Percentiles rank a stretch among this genome's conserved stretches.
Evolutionary conservation across 2,888 invertebrate genomes (phyloP).

Genomic region (Drosophila formosana): DNA sequence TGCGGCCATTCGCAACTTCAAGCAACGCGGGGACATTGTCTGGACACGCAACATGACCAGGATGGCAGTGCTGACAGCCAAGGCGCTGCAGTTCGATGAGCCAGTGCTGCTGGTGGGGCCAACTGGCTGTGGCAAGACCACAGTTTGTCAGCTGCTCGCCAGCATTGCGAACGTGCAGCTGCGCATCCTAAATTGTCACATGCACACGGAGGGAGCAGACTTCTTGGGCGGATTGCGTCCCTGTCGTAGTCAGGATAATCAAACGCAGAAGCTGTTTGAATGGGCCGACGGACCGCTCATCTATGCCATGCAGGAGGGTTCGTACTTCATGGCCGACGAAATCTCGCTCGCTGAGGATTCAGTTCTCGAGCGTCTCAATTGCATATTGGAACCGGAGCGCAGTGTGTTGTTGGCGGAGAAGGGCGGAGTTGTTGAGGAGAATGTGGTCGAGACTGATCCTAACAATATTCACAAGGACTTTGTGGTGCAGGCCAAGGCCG

Average conservation of each 20-base stretch:
- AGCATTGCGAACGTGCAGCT: constrained; percentile 89
- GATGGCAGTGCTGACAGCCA: constrained; percentile 91
- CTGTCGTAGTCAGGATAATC: constrained; percentile 85
- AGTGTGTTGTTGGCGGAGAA: constrained; percentile 96
- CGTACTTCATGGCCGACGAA: constrained; percentile 97
- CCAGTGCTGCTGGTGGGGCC: constrained; percentile 98
- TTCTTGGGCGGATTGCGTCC: constrained; percentile 98
- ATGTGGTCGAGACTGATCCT: constrained; percentile 50
- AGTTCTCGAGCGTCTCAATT: constrained; percentile 98
- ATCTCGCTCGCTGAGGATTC: constrained; percentile 99
- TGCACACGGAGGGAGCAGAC: constrained; percentile 99
- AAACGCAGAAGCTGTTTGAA: constrained; percentile 91
- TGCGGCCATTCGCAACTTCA: constrained; percentile 87
- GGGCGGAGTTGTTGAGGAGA: constrained; percentile 87
- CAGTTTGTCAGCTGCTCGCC: constrained; percentile 95
- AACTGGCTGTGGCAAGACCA: constrained; percentile 99
- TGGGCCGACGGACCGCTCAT: constrained; percentile 99
- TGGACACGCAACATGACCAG: constrained; percentile 97
- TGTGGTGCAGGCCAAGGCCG: constrained; percentile 89
- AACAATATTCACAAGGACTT: constrained; percentile 85
- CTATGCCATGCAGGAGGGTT: constrained; percentile 94
- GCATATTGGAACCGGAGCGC: constrained; percentile 96
- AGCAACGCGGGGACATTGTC: constrained; percentile 90
- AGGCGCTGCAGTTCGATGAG: constrained; percentile 95
- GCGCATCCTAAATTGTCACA: constrained; percentile 97